Conservation (phyloP, 1,140 invertebrate species). For the Glossosoma conforme region DNA sequence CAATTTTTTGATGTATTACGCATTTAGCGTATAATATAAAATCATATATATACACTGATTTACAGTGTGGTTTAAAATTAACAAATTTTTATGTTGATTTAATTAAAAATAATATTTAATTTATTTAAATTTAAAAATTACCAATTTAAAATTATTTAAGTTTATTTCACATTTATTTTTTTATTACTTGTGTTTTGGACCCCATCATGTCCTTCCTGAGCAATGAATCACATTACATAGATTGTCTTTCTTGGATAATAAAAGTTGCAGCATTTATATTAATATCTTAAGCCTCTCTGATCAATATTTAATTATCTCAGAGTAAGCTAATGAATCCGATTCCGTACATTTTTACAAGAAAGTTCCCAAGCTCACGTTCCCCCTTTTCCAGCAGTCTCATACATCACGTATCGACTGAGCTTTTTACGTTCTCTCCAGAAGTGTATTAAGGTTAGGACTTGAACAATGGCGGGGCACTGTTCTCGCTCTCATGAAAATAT, state of each 20-base stretch:
- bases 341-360: slow-evolving; percentile 1
- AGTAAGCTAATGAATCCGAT: slow-evolving; percentile 1
- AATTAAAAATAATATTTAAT: too few species aligned
- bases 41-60: too few species aligned
- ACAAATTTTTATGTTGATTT: too few species aligned
- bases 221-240: not conserved
- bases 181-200: not conserved
- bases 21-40: too few species aligned
- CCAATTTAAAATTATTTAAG: too few species aligned
- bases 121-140: too few species aligned
- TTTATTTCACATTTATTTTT: not conserved
- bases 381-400: slow-evolving; percentile 2
- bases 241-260: not conserved
- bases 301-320: not conserved
- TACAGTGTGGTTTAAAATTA: too few species aligned
- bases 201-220: not conserved
- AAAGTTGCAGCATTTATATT: not conserved
- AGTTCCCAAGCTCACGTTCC: not conserved
- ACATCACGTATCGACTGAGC: slow-evolving; percentile 14
- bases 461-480: slow-evolving; percentile 13
- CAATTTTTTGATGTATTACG: too few species aligned
- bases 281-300: not conserved
- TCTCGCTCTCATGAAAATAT: slow-evolving; percentile 23
- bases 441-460: slow-evolving; percentile 8
- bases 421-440: slow-evolving; percentile 8